Conservation (phyloP, 2,113 vertebrate genomes). For the Bagarius yarrelli region DNA sequence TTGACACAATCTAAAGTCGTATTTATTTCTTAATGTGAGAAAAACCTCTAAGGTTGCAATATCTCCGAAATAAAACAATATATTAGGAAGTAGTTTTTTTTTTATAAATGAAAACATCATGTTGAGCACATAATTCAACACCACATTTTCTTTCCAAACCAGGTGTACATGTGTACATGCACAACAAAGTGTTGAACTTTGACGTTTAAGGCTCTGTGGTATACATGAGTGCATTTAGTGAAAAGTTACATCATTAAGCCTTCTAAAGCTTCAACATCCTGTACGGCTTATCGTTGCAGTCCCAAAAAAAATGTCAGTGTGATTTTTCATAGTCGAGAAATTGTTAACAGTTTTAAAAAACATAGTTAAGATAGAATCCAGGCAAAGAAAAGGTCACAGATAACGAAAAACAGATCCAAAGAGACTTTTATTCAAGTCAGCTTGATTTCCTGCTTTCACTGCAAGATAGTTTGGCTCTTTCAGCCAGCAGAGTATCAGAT, state of each 20-base stretch:
- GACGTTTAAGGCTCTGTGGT: neutral
- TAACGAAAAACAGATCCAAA: conserved; percentile 21
- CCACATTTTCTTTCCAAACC: no score
- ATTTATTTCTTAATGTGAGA: no score
- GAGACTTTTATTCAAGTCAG: conserved; percentile 5
- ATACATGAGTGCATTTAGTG: neutral
- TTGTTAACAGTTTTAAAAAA: conserved; percentile 22
- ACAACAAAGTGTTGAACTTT: neutral
- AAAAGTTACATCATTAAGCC: neutral
- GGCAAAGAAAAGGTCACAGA: conserved; percentile 18
- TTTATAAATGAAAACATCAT: no score
- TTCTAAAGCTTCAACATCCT: neutral
- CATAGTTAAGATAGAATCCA: conserved; percentile 6
- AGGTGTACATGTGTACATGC: neutral
- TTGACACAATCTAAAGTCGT: no score
- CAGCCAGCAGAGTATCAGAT: conserved; percentile 6
- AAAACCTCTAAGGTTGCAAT: no score
- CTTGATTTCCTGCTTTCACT: conserved; percentile 15
- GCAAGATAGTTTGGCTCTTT: neutral
- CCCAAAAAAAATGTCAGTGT: neutral
- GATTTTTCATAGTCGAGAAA: conserved; percentile 11
- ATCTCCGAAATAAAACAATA: no score
- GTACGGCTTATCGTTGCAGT: neutral
- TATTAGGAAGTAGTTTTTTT: no score
- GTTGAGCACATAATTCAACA: no score